These are phyloP conservation scores for Labrus mixtus DNA, from an alignment of 2,113 vertebrate genomes.

Conservation along the genomic window DNA sequence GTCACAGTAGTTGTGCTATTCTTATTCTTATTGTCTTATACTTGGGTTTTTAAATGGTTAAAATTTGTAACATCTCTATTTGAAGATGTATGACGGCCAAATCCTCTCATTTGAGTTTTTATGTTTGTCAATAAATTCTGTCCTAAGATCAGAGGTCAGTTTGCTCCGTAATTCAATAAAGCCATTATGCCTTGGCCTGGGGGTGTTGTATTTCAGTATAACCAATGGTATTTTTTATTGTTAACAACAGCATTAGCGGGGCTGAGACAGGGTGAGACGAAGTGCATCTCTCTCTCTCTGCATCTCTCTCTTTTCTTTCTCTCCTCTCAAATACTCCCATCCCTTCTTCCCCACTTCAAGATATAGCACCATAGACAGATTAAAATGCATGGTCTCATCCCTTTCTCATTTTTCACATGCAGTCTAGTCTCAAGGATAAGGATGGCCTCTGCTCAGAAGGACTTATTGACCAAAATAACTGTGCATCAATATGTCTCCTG, in stretches of 20 bases:
- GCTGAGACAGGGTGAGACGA: slow-evolving; percentile 61
- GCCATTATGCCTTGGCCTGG: slow-evolving; percentile 47
- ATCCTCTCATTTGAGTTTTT: slow-evolving; percentile 25
- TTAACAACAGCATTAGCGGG: slow-evolving; percentile 70
- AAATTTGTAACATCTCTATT: not conserved
- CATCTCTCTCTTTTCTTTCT: not conserved
- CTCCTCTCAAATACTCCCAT: slow-evolving; percentile 2
- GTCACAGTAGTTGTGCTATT: too few relatives aligned
- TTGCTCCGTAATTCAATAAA: slow-evolving; percentile 51
- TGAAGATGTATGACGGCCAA: not conserved
- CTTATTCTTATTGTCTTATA: too few relatives aligned
- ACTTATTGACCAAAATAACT: slow-evolving; percentile 86
- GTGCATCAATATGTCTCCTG: slow-evolving; percentile 82
- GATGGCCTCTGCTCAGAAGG: slow-evolving; percentile 81
- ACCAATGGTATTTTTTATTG: slow-evolving; percentile 61
- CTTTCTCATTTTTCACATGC: slow-evolving; percentile 82
- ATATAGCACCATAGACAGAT: slow-evolving; percentile 73
- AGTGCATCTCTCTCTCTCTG: slow-evolving; percentile 38
- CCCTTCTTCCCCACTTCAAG: slow-evolving; percentile 48
- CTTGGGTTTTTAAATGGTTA: not conserved
- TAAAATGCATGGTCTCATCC: slow-evolving; percentile 79
- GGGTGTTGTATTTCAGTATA: slow-evolving; percentile 54
- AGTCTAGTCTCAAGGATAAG: slow-evolving; percentile 81
- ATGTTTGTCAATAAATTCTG: slow-evolving; percentile 42
- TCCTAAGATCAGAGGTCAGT: slow-evolving; percentile 42